Conservation (phyloP, 2,888 invertebrate species). For the Ctenicera cuprea region DNA sequence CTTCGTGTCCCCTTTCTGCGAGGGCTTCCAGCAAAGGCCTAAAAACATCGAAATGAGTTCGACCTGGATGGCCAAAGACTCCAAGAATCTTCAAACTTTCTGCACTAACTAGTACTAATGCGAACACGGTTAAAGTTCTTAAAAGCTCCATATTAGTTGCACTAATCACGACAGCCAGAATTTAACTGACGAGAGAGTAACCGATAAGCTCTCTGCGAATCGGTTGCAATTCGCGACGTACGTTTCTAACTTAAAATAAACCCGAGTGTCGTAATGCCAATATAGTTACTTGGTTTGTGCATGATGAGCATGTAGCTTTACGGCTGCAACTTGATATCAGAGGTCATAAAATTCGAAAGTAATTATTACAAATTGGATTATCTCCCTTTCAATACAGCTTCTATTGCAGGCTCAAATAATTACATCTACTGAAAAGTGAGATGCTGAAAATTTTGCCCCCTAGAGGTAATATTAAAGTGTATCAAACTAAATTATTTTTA, state of each 20-base stretch:
- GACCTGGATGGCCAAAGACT: slow-evolving; percentile 81
- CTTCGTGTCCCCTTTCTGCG: slow-evolving; percentile 78
- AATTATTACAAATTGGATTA: neutral
- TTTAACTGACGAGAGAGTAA: neutral
- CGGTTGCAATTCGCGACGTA: no score
- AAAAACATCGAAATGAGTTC: slow-evolving; percentile 82
- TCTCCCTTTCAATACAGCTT: neutral
- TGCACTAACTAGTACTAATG: slow-evolving; percentile 11
- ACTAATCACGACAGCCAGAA: neutral
- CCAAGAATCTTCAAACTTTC: slow-evolving; percentile 75
- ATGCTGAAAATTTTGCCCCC: slow-evolving; percentile 2
- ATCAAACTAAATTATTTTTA: slow-evolving; percentile 10
- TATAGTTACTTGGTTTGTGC: no score
- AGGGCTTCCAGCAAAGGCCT: slow-evolving; percentile 78
- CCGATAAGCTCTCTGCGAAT: neutral
- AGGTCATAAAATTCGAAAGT: neutral
- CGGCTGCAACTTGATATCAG: neutral
- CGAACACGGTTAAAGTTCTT: slow-evolving; percentile 7
- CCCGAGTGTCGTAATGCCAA: no score
- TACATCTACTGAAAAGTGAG: neutral
- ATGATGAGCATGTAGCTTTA: no score
- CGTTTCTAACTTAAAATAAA: no score
- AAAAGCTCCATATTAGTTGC: neutral
- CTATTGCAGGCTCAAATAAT: neutral
- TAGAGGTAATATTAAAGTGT: neutral